Percentiles rank a stretch among this genome's conserved stretches.
Conservation (phyloP, 1,140 invertebrate genomes). For the Drosophila tani region DNA sequence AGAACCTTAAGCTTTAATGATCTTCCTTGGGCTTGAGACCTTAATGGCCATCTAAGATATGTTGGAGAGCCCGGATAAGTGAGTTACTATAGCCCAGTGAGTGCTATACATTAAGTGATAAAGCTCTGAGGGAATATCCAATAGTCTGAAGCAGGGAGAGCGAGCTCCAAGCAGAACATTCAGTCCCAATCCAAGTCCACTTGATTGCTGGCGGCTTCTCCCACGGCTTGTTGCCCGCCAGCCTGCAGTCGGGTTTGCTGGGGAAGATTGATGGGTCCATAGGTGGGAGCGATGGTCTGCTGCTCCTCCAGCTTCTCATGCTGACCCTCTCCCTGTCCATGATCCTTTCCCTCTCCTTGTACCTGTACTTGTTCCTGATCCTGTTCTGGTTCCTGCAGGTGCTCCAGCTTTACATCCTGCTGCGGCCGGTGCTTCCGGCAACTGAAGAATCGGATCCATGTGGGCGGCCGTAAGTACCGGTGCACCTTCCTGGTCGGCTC, state of each 20-base stretch:
- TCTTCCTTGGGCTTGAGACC: not conserved
- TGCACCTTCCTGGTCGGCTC: not conserved
- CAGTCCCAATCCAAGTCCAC: not conserved
- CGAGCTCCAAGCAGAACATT: slow-evolving; percentile 12
- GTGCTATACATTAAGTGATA: slow-evolving; percentile 33
- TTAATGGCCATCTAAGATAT: slow-evolving; percentile 26
- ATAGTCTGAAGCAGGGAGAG: slow-evolving; percentile 33
- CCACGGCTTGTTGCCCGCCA: slow-evolving; percentile 5
- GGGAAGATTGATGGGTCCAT: not conserved
- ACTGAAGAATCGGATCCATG: slow-evolving; percentile 15
- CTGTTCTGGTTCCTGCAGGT: not conserved
- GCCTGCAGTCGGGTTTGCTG: not conserved
- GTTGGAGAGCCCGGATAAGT: slow-evolving; percentile 15
- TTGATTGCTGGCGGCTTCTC: not conserved
- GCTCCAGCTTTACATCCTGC: not conserved
- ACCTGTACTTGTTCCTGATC: not conserved
- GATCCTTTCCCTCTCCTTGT: not conserved
- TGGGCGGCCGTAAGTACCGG: not conserved
- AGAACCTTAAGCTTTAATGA: not conserved
- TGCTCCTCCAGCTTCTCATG: not conserved
- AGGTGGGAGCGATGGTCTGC: not conserved
- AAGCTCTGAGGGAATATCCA: slow-evolving; percentile 34
- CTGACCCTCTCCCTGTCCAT: not conserved
- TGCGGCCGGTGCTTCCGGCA: slow-evolving; percentile 5
- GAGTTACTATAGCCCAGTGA: slow-evolving; percentile 24